These are phyloP conservation scores for Helicoverpa zea DNA, from an alignment of 1,140 invertebrate species.

Conservation along the genomic window DNA sequence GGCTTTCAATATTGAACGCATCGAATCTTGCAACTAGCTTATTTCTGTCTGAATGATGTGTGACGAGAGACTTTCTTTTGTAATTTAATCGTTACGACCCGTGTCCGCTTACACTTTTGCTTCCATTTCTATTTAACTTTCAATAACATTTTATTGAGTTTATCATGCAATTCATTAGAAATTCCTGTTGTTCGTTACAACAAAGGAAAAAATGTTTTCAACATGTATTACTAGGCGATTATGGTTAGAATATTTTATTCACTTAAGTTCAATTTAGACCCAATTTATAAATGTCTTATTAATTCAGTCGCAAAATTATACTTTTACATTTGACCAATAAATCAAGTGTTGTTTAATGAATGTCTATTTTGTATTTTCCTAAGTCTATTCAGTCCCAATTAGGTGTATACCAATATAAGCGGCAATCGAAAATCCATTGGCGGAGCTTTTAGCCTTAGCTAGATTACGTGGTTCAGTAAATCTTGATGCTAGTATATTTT, in stretches of 20 bases:
- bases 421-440: constrained; percentile 26
- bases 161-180: constrained; percentile 46
- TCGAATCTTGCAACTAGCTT: constrained; percentile 68
- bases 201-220: constrained; percentile 5
- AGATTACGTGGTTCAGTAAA: constrained; percentile 42
- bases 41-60: constrained; percentile 67
- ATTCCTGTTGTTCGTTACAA: not conserved
- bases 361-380: constrained; percentile 13
- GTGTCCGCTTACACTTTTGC: constrained; percentile 69
- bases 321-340: constrained; percentile 35
- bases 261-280: not conserved
- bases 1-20: constrained; percentile 61
- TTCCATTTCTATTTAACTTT: constrained; percentile 72
- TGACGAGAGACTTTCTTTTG: constrained; percentile 75
- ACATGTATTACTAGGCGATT: constrained; percentile 2
- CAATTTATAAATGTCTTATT: constrained; percentile 15
- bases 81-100: constrained; percentile 71
- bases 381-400: constrained; percentile 4
- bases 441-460: constrained; percentile 31
- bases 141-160: constrained; percentile 55
- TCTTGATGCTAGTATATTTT: constrained; percentile 39
- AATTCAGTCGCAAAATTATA: constrained; percentile 28
- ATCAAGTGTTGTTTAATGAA: constrained; percentile 17
- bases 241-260: not conserved
- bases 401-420: constrained; percentile 20